Conservation (phyloP, 2,113 vertebrate genomes). For the Hymenochirus boettgeri region DNA sequence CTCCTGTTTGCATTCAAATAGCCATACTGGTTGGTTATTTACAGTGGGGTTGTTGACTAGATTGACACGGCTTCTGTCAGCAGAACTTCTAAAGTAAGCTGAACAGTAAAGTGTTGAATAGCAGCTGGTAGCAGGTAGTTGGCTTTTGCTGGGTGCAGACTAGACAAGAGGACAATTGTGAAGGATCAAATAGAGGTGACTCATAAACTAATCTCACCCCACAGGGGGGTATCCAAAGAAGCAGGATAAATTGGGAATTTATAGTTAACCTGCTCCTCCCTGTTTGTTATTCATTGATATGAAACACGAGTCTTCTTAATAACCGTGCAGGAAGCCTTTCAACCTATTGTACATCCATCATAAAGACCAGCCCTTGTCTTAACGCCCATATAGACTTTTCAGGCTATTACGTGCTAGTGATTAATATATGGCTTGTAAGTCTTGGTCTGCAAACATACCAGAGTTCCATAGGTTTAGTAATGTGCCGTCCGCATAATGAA, state of each 20-base stretch:
- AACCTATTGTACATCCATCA: neutral
- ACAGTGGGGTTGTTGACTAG: slow-evolving; percentile 13
- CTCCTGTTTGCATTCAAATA: slow-evolving; percentile 11
- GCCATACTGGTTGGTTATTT: slow-evolving; percentile 15
- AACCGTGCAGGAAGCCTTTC: neutral
- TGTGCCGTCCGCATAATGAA: too few species aligned
- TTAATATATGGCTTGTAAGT: neutral
- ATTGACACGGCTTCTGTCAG: neutral
- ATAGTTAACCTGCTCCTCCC: slow-evolving; percentile 6
- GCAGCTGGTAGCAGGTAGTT: slow-evolving; percentile 14
- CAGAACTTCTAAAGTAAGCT: neutral
- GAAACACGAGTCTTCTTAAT: neutral
- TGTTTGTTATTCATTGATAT: neutral
- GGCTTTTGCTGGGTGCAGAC: neutral
- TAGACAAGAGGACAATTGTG: neutral
- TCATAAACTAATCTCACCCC: slow-evolving; percentile 4
- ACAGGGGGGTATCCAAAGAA: neutral
- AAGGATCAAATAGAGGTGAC: neutral
- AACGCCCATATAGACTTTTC: neutral
- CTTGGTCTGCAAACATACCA: too few species aligned
- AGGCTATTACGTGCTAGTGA: neutral
- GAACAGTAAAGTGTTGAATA: neutral
- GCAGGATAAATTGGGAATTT: slow-evolving; percentile 2
- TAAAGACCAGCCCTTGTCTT: neutral
- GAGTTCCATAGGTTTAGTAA: too few species aligned